Evolutionary conservation across 2,113 vertebrate genomes (phyloP), one percentile per base, ranked within the genome.

Genomic region (Phylloscopus trochilus): DNA sequence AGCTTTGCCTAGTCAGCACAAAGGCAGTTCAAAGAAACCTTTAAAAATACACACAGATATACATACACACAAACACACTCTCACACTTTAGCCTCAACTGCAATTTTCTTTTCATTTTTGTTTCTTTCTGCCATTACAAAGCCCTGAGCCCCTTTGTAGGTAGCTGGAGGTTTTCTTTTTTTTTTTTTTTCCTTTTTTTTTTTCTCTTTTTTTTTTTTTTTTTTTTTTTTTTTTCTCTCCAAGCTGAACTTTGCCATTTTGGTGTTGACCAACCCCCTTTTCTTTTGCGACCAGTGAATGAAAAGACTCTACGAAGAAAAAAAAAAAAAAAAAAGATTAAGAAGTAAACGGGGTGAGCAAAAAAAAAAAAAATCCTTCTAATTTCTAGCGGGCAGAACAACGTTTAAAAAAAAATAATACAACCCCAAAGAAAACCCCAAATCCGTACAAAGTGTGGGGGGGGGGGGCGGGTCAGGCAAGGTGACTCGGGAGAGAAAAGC

Each of bases 121-220:
- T 97, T 97, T 97, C 94, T 98, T 98, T 98, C 96, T 97, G 96
- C 96, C 90, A 83, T 96, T 97, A 97, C 97, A 98, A 98, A 98
- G 97, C 97, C 91, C 89, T 93, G 94, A 96, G 91, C 74, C 97
- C 94, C 97, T 98, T 98, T 97, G 92, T 98, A 98, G 98, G 97
- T 97, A 96, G 97, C 93, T 93, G 92, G 96, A 95, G 85, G 88
- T 53, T n/a, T 63, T 63, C 51, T 62, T 70, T 59, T 72, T 49
- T 56, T 52, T 69, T 49, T 30, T 33, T 11, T 10, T n/a, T 58
- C 23, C 6, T 30, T 30, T 17, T 55, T 64, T 64, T 64, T 31
- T 56, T 56, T 39, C 33, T 64, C 43, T 64, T 31, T 56, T 56
- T 33, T 10, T n/a, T 58, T n/a, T 6, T 30, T 30, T 28, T 55